Evolutionary conservation across 2,797 vertebrate species (phyloP).

Genomic region (Phoxinus dragarum): DNA sequence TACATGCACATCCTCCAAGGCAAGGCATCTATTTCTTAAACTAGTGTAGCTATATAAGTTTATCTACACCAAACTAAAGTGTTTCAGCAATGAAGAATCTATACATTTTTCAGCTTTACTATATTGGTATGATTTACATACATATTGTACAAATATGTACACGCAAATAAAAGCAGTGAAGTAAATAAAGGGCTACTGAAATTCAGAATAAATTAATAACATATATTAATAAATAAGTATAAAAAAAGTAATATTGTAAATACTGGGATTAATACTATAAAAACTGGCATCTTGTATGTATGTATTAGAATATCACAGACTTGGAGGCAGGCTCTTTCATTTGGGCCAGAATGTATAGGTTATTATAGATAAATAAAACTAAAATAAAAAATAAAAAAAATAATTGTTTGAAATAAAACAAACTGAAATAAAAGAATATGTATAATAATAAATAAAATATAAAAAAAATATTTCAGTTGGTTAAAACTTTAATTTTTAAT

Average conservation of each 20-base stretch:
- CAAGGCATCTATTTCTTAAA: neutral
- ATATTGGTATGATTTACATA: neutral
- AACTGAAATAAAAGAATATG: neutral
- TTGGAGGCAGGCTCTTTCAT: neutral
- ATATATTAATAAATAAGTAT: too few species aligned
- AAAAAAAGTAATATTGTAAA: too few species aligned
- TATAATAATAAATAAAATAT: neutral
- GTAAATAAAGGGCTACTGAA: too few species aligned
- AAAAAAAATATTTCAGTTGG: neutral
- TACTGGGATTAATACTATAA: too few species aligned
- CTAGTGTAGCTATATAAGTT: neutral
- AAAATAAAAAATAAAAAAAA: neutral
- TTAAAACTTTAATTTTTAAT: neutral
- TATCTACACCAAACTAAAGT: neutral
- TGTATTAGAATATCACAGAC: neutral
- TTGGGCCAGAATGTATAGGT: neutral
- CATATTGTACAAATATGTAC: neutral
- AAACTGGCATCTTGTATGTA: too few species aligned
- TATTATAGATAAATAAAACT: neutral
- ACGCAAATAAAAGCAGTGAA: neutral
- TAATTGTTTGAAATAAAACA: neutral
- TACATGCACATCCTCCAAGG: neutral
- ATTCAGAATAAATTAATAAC: too few species aligned
- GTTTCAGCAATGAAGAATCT: neutral
- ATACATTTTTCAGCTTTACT: neutral